Evolutionary conservation across 2,888 invertebrate genomes (phyloP).

Genomic region (Trichogramma evanescens): DNA sequence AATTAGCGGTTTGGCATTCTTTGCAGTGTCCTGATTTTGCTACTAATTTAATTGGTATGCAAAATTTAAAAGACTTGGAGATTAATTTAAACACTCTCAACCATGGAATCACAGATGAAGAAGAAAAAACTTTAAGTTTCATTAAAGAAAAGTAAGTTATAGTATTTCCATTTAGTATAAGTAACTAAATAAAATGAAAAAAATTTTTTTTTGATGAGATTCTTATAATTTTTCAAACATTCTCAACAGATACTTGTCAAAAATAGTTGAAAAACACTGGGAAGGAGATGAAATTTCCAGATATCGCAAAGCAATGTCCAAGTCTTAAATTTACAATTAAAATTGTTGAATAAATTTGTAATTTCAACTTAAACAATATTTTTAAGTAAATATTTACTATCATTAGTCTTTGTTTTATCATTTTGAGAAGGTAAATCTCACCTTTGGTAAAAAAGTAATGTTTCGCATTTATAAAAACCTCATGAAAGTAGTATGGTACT

Average conservation of each 20-base stretch:
- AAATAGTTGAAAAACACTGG: constrained; percentile 53
- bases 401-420: too few relatives aligned
- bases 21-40: constrained; percentile 56
- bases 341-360: too few relatives aligned
- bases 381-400: too few relatives aligned
- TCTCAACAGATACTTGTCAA: constrained; percentile 46
- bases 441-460: too few relatives aligned
- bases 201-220: neutral
- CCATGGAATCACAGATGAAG: constrained; percentile 60
- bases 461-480: too few relatives aligned
- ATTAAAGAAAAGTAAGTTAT: constrained; percentile 57
- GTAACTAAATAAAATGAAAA: neutral
- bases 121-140: constrained; percentile 56
- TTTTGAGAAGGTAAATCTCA: too few relatives aligned
- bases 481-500: too few relatives aligned
- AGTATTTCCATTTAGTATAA: neutral
- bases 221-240: neutral
- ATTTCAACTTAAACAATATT: too few relatives aligned
- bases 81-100: constrained; percentile 60
- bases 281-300: constrained; percentile 58
- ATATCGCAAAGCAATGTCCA: constrained; percentile 44
- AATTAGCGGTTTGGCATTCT: constrained; percentile 63
- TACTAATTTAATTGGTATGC: constrained; percentile 73
- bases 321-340: constrained; percentile 20
- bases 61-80: constrained; percentile 55